Evolutionary conservation across 2,888 invertebrate species (phyloP).

Genomic region (Liopterus haemorrhoidalis): DNA sequence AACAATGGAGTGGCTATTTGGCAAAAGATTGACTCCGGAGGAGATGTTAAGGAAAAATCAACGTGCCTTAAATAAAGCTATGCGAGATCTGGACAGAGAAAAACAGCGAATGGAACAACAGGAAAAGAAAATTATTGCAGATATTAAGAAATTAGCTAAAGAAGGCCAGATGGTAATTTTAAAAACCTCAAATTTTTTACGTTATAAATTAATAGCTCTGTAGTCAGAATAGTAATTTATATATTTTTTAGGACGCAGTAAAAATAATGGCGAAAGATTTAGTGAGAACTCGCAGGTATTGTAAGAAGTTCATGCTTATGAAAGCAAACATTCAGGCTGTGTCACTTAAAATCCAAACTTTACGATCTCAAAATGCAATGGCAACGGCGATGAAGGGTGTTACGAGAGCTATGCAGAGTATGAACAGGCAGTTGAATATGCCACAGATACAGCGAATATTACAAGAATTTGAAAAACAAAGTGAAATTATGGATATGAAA

Average conservation of each 20-base stretch:
- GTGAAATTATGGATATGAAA: slow-evolving; percentile 99
- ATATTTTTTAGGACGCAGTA: slow-evolving; percentile 77
- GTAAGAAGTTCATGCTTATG: slow-evolving; percentile 99
- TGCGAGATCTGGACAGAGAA: slow-evolving; percentile 95
- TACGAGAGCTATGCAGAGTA: slow-evolving; percentile 94
- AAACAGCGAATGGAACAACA: slow-evolving; percentile 94
- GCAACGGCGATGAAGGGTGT: slow-evolving; percentile 99
- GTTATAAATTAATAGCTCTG: slow-evolving; percentile 2
- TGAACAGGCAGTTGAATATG: slow-evolving; percentile 95
- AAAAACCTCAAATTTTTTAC: slow-evolving; percentile 7
- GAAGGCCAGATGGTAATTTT: slow-evolving; percentile 90
- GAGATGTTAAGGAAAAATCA: slow-evolving; percentile 98
- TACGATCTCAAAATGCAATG: slow-evolving; percentile 98
- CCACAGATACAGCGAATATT: slow-evolving; percentile 98
- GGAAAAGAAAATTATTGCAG: slow-evolving; percentile 96
- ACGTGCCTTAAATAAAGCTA: slow-evolving; percentile 93
- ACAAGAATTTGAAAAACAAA: slow-evolving; percentile 97
- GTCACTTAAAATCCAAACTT: slow-evolving; percentile 93
- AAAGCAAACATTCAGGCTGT: slow-evolving; percentile 98
- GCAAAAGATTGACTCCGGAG: slow-evolving; percentile 92
- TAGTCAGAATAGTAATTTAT: slow-evolving; percentile 6
- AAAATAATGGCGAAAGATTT: slow-evolving; percentile 99
- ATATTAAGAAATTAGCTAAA: slow-evolving; percentile 98
- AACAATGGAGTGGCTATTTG: slow-evolving; percentile 91
- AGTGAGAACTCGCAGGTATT: slow-evolving; percentile 89